Evolutionary conservation across 2,113 vertebrate species (phyloP).

Genomic region (Amazona guildingii): DNA sequence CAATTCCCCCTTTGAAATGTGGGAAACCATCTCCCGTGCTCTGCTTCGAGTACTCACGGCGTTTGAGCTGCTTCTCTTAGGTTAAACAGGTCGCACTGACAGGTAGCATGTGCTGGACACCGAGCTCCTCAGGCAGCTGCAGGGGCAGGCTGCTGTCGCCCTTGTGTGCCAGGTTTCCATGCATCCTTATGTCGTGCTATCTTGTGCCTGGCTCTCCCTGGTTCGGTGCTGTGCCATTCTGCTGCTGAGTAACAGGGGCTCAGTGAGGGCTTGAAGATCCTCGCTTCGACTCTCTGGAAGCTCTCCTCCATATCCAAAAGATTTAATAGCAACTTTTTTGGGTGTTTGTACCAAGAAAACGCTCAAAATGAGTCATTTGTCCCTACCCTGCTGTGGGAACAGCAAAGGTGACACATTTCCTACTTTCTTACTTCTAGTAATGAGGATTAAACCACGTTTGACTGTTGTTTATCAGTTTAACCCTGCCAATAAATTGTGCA

Average conservation of each 20-base stretch:
- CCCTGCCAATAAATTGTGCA: not conserved
- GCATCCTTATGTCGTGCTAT: not conserved
- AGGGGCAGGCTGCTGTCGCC: fast-evolving
- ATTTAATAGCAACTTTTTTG: not conserved
- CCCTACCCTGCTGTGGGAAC: not conserved
- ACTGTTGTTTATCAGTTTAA: not conserved
- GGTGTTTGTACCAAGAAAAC: not conserved
- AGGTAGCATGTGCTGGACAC: fast-evolving
- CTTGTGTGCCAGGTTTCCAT: not conserved
- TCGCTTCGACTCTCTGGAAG: not conserved
- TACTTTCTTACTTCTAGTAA: not conserved
- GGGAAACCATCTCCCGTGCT: too few relatives aligned
- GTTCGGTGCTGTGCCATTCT: not conserved
- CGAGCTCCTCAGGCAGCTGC: not conserved
- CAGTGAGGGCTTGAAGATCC: not conserved
- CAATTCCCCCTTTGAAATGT: fast-evolving
- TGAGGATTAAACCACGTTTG: not conserved
- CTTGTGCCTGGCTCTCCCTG: not conserved
- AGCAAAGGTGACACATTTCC: not conserved
- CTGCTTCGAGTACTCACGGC: fast-evolving
- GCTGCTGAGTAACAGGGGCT: not conserved
- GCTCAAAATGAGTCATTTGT: not conserved
- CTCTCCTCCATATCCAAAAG: not conserved
- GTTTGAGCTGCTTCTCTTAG: not conserved
- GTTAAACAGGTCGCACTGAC: not conserved